Conservation (phyloP, 2,113 vertebrate genomes). For the Riparia riparia region DNA sequence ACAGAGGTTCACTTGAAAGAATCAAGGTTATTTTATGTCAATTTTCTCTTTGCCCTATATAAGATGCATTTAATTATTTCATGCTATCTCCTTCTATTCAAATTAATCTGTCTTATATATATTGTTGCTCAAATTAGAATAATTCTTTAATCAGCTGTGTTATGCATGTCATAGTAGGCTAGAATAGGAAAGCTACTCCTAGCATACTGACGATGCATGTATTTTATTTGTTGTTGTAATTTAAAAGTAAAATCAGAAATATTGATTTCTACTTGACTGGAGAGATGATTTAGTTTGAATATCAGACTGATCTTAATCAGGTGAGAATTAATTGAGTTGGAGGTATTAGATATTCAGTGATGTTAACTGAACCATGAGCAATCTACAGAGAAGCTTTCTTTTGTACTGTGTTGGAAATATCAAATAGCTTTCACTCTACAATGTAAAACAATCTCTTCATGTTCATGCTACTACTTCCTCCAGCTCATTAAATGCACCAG, state of each 20-base stretch:
- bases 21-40: constrained; percentile 76
- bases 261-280: constrained; percentile 92
- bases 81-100: constrained; percentile 74
- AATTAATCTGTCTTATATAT: constrained; percentile 81
- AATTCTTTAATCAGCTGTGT: constrained; percentile 85
- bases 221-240: constrained; percentile 87
- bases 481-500: constrained; percentile 76
- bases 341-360: constrained; percentile 90
- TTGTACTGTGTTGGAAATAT: constrained; percentile 79
- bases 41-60: constrained; percentile 79
- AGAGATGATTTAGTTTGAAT: constrained; percentile 93
- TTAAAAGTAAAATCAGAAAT: constrained; percentile 95
- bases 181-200: constrained; percentile 77
- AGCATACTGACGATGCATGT: constrained; percentile 73
- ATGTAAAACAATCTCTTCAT: constrained; percentile 72
- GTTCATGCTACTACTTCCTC: constrained; percentile 72
- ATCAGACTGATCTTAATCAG: constrained; percentile 87
- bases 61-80: constrained; percentile 84
- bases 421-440: constrained; percentile 75
- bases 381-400: constrained; percentile 84
- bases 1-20: constrained; percentile 75
- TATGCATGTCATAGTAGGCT: constrained; percentile 76
- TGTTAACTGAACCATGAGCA: constrained; percentile 88
- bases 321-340: constrained; percentile 93
- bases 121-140: constrained; percentile 83